Evolutionary conservation across 2,888 invertebrate genomes (phyloP).

Genomic region (Cheilosia pagana): DNA sequence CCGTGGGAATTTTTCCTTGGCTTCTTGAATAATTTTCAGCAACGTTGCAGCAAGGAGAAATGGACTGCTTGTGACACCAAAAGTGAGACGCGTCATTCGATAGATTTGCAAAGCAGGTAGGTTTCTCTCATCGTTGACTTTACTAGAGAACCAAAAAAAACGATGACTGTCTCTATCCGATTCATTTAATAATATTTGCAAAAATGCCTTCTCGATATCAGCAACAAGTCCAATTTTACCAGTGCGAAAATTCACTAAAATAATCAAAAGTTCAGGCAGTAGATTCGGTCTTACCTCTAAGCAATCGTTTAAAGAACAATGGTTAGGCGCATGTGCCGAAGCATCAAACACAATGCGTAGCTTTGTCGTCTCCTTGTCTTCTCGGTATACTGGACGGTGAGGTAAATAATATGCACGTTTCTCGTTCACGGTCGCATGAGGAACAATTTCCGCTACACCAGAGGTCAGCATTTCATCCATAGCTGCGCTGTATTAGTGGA

Average conservation of each 20-base stretch:
- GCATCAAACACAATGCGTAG: slow-evolving; percentile 55
- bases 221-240: neutral
- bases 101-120: neutral
- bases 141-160: too few species aligned
- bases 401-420: slow-evolving; percentile 40
- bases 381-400: slow-evolving; percentile 42
- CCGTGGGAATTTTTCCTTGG: too few species aligned
- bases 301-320: slow-evolving; percentile 49
- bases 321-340: slow-evolving; percentile 50
- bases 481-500: slow-evolving; percentile 36
- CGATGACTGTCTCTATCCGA: too few species aligned
- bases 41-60: too few species aligned
- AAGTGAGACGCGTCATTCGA: neutral
- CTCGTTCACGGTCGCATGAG: neutral
- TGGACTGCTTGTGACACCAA: neutral
- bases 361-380: slow-evolving; percentile 51
- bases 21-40: neutral
- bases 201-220: too few species aligned
- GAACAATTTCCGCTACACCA: slow-evolving; percentile 16
- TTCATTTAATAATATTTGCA: too few species aligned
- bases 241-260: too few species aligned
- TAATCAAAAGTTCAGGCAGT: slow-evolving; percentile 1
- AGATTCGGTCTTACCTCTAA: neutral
- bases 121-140: neutral
- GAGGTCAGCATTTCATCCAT: slow-evolving; percentile 29